These are phyloP conservation scores for Echiichthys vipera DNA, from an alignment of 2,797 vertebrate genomes.

Conservation along the genomic window DNA sequence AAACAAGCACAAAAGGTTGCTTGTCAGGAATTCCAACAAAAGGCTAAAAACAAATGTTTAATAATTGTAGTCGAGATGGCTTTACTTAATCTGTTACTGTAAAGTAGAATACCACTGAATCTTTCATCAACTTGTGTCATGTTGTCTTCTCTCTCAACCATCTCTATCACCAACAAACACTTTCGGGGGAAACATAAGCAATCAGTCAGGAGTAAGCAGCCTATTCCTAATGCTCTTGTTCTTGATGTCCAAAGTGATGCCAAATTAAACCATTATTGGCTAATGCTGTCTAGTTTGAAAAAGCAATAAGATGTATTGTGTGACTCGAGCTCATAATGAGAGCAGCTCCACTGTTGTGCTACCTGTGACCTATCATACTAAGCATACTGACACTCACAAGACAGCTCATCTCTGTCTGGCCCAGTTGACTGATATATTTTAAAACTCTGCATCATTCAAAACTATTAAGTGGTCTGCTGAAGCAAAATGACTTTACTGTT, in stretches of 20 bases:
- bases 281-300: slow-evolving; percentile 9
- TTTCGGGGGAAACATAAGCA: no score
- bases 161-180: no score
- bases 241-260: background rate
- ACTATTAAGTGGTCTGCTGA: slow-evolving; percentile 82
- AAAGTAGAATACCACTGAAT: no score
- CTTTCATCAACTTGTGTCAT: no score
- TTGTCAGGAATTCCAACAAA: no score
- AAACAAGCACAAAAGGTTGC: no score
- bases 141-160: no score
- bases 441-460: slow-evolving; percentile 74
- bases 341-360: slow-evolving; percentile 36
- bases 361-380: slow-evolving; percentile 53
- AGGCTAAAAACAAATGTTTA: no score
- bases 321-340: slow-evolving; percentile 44
- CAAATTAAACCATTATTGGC: slow-evolving; percentile 22
- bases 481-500: slow-evolving; percentile 80
- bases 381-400: slow-evolving; percentile 56
- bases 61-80: no score
- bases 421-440: slow-evolving; percentile 76
- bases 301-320: slow-evolving; percentile 35
- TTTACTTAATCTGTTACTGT: no score
- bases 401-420: slow-evolving; percentile 70
- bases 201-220: slow-evolving; percentile 6
- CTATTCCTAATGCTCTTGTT: slow-evolving; percentile 10